Evolutionary conservation across 1,140 invertebrate species (phyloP), one percentile per base, ranked within the genome.

Genomic region (Eriosoma lanigerum): DNA sequence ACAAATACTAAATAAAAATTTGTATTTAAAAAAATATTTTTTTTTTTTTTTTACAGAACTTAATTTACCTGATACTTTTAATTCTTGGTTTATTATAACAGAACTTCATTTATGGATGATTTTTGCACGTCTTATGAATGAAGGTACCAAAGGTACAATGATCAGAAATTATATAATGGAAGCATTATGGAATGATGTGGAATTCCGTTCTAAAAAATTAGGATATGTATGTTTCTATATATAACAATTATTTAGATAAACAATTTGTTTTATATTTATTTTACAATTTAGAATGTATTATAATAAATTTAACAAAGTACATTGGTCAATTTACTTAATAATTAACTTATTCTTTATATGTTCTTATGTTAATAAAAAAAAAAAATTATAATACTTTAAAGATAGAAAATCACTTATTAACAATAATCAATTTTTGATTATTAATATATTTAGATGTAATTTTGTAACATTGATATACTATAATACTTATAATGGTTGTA

Each of bases 31-130:
- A 32, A 75, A 17, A 21, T 15, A n/a, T 58, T 26, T 29, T 62
- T 10, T 1, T 48, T 46, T 62, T 10, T 1, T 48, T 60, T n/a
- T 78, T 87, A 83, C 87, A 88, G 89, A 90, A 84, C 90, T 92
- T 80, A 86, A 91, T 60, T 85, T 95, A 84, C 88, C 89, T 26
- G 93, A 96, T 83, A 93, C 93, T 48, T 94, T 94, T 85, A 89
- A 89, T 82, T 94, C 93, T 1, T 95, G 93, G 93, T 96, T 94
- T 85, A 84, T 91, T 3, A 86, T 95, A 3, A 94, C 92, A 3
- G 93, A 95, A 85, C 86, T 96, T 21, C 93, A 96, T 85, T 88
- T 95, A 1, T 96, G 94, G 94, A 89, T 96, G 87, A 82, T 95
- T 12, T 82, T 82, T 81, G 88, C 91, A 19, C 88, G 94, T 60